Evolutionary conservation across 1,140 invertebrate genomes (phyloP), one percentile per base, ranked within the genome.

Genomic region (Hypothenemus hampei): DNA sequence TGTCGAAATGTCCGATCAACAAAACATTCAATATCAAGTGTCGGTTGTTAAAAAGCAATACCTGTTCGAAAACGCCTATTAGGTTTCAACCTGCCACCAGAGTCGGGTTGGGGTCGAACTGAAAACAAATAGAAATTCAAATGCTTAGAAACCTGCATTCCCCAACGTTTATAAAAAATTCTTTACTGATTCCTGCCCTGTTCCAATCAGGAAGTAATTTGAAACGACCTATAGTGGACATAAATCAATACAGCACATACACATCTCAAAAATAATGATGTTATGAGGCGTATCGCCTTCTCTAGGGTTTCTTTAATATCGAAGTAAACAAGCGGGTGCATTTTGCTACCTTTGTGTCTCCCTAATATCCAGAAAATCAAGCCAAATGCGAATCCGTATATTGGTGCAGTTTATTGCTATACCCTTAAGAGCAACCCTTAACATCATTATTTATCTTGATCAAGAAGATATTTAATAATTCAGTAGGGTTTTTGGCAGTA

Each of bases 211-310:
- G 61, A 62, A 49, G 67, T 62, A 69, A 67, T 67, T 54, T 55
- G 65, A 67, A 61, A 61, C 58, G 13, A 56, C 37, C 37, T 56
- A 48, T 24, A 53, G 40, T 47, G 53, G 44, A 55, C 53, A 56
- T 57, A 58, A 57, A 60, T 51, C 52, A 61, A 57, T 59, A 58
- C 53, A 44, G 50, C 58, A 61, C 60, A 29, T 60, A 61, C 60
- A 64, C 39, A 62, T 58, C 65, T 65, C 60, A 67, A 56, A 67
- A 66, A 69, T 69, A 69, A 69, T 69, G 65, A 67, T 67, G 62
- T 41, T 47, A 50, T 20, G 40, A 52, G 57, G 18, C 11, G 24
- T n/a, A 47, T 15, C 3, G 16, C 16, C 24, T 45, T 41, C 54
- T 54, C 26, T 62, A 65, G 44, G 65, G 64, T 62, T 65, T 65